A percentile compares a stretch with the other conserved stretches of the same genome.
These are phyloP conservation scores for Gopherus evgoodei DNA, from an alignment of 2,113 vertebrate genomes.

Conservation along the genomic window DNA sequence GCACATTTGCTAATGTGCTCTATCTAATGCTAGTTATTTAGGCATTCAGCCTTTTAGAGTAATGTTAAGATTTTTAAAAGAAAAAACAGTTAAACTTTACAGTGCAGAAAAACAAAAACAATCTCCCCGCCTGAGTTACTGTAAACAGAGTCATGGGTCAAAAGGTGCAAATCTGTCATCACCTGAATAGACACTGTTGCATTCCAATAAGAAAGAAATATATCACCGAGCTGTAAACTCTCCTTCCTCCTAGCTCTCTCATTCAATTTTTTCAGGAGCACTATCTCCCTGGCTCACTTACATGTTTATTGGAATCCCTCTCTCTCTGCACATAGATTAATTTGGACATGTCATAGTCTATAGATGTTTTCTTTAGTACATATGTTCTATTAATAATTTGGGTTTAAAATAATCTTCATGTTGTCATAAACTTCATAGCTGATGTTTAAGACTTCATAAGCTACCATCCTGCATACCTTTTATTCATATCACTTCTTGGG, in stretches of 20 bases:
- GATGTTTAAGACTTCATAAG: background rate
- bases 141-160: background rate
- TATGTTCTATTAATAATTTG: background rate
- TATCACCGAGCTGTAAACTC: background rate
- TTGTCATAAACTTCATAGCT: background rate
- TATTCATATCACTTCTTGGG: background rate
- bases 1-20: background rate
- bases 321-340: background rate
- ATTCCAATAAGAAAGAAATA: background rate
- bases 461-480: background rate
- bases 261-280: background rate
- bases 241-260: background rate
- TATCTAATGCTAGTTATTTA: background rate
- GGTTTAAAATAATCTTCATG: background rate
- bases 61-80: background rate
- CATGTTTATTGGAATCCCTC: background rate
- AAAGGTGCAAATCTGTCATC: background rate
- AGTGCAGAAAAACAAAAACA: fast-evolving
- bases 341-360: background rate
- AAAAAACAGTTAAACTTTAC: background rate
- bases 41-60: background rate
- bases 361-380: background rate
- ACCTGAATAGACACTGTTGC: background rate
- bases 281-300: background rate
- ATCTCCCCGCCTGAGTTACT: background rate